phyloP scores from a whole-genome alignment of 2,888 invertebrate genomes.

The Ornithoptera priamus region DNA sequence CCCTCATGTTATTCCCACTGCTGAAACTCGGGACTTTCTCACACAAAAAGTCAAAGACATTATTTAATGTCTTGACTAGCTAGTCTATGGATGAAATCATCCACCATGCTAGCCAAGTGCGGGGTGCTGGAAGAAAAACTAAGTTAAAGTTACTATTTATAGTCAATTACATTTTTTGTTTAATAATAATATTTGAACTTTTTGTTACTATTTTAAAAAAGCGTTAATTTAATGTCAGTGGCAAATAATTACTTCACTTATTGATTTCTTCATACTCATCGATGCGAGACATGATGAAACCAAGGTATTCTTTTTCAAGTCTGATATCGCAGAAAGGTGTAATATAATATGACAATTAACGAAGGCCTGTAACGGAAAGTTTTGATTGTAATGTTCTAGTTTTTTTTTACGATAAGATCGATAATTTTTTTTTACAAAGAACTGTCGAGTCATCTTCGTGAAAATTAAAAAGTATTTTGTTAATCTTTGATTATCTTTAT shows the following conservation, averaged over 20 bases:
- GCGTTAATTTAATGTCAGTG: neutral
- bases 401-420: constrained; percentile 9
- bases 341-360: constrained; percentile 27
- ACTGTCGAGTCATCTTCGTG: too few species aligned
- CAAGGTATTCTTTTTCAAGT: constrained; percentile 22
- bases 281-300: constrained; percentile 21
- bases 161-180: neutral
- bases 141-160: neutral
- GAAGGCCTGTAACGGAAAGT: constrained; percentile 8
- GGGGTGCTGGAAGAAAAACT: too few species aligned
- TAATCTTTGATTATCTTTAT: too few species aligned
- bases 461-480: too few species aligned
- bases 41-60: too few species aligned
- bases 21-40: too few species aligned
- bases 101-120: too few species aligned
- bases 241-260: neutral
- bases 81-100: too few species aligned
- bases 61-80: too few species aligned
- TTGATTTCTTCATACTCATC: constrained; percentile 12
- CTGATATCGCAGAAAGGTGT: constrained; percentile 11
- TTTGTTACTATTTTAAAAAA: neutral
- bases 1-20: too few species aligned
- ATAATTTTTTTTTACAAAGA: too few species aligned
- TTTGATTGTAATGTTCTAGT: constrained; percentile 20
- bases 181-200: neutral